Percentiles rank a stretch among this genome's conserved stretches.
These are phyloP conservation scores for Origma solitaria DNA, from an alignment of 2,113 vertebrate species.

Conservation along the genomic window DNA sequence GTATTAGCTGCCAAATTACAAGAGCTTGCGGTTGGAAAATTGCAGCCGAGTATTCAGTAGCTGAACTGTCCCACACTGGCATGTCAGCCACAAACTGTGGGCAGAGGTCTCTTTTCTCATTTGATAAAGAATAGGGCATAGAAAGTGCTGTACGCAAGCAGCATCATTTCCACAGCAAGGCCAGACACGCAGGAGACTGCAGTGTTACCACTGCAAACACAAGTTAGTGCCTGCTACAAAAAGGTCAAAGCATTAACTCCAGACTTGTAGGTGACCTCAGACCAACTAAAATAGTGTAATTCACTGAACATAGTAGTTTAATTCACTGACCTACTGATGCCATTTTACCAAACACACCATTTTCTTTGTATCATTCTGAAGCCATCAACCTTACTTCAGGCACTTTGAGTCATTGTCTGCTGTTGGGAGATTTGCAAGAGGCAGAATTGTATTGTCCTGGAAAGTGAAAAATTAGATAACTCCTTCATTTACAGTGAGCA, in stretches of 20 bases:
- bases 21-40: conserved; percentile 42
- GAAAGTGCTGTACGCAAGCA: neutral
- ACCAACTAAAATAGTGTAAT: neutral
- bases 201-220: neutral
- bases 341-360: neutral
- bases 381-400: neutral
- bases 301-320: neutral
- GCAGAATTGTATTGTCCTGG: neutral
- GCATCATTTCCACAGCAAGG: neutral
- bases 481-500: neutral
- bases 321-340: neutral
- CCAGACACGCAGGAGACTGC: neutral
- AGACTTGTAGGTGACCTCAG: conserved; percentile 42
- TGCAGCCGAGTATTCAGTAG: neutral
- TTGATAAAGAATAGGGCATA: neutral
- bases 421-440: neutral
- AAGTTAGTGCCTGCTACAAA: neutral
- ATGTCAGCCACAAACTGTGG: neutral
- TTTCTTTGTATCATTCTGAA: neutral
- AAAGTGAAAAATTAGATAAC: neutral
- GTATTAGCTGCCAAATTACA: conserved; percentile 12
- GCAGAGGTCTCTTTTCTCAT: conserved; percentile 29
- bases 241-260: conserved; percentile 33
- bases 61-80: neutral
- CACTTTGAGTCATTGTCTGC: neutral